Percentiles rank a stretch among this genome's conserved stretches.
These are phyloP conservation scores for Tachysurus vachellii DNA, from an alignment of 2,113 vertebrate species.

Conservation along the genomic window DNA sequence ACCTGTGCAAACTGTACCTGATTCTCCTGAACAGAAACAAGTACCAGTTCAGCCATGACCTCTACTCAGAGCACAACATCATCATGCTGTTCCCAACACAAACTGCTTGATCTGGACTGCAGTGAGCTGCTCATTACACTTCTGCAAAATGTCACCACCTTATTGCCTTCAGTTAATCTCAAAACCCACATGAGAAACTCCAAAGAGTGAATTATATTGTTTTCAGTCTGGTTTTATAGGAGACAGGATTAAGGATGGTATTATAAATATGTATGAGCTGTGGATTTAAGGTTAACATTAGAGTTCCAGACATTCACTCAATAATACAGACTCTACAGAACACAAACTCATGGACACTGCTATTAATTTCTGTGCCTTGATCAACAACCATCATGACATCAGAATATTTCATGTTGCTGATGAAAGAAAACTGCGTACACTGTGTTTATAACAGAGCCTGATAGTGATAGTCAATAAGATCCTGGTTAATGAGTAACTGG, in stretches of 20 bases:
- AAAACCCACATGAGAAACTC: neutral
- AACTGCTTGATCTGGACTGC: conserved; percentile 23
- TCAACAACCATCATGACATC: neutral
- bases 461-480: neutral
- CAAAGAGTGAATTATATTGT: neutral
- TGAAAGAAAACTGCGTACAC: neutral
- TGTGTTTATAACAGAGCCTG: neutral
- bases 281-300: neutral
- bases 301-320: neutral
- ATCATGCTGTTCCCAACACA: no score
- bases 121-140: conserved; percentile 34
- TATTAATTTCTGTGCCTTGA: neutral
- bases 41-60: conserved; percentile 38
- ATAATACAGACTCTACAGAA: no score
- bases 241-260: neutral
- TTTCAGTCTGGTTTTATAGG: neutral
- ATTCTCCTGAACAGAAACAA: neutral
- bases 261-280: neutral
- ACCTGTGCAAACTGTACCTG: conserved; percentile 46
- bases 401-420: no score
- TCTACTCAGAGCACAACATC: conserved; percentile 32
- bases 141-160: conserved; percentile 38
- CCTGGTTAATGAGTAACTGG: neutral
- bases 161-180: conserved; percentile 41
- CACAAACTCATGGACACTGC: no score